Conservation (phyloP, 2,113 vertebrate species). For the Embiotoca jacksoni region DNA sequence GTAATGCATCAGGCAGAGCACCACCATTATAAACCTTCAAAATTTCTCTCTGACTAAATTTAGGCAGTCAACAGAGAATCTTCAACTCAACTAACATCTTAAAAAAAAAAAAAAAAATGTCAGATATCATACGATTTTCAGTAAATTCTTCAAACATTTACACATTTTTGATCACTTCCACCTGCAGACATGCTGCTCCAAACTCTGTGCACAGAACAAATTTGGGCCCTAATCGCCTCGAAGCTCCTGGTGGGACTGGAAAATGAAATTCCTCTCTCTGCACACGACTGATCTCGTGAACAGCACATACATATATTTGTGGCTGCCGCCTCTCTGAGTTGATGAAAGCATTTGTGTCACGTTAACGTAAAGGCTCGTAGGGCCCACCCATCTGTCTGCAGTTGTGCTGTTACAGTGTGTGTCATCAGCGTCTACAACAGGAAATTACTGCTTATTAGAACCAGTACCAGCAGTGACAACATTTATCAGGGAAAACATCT, state of each 20-base stretch:
- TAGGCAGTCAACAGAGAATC: too few species aligned
- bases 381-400: constrained; percentile 57
- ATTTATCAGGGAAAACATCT: constrained; percentile 79
- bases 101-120: too few species aligned
- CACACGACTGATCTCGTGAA: constrained; percentile 30
- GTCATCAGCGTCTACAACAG: constrained; percentile 60
- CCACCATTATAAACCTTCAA: too few species aligned
- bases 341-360: constrained; percentile 60
- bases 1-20: too few species aligned
- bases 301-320: constrained; percentile 28
- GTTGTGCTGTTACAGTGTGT: constrained; percentile 50
- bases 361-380: constrained; percentile 57
- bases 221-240: not conserved
- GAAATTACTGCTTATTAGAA: constrained; percentile 80
- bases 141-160: too few species aligned
- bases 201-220: not conserved
- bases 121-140: too few species aligned
- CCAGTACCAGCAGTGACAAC: constrained; percentile 74
- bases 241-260: not conserved
- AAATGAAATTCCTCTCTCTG: not conserved
- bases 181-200: not conserved
- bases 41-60: too few species aligned
- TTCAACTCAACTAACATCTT: not conserved
- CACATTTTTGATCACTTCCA: too few species aligned
- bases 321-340: constrained; percentile 8